Base-by-base conservation (phyloP, 2,113 vertebrate species). In the Lonchura striata region DNA sequence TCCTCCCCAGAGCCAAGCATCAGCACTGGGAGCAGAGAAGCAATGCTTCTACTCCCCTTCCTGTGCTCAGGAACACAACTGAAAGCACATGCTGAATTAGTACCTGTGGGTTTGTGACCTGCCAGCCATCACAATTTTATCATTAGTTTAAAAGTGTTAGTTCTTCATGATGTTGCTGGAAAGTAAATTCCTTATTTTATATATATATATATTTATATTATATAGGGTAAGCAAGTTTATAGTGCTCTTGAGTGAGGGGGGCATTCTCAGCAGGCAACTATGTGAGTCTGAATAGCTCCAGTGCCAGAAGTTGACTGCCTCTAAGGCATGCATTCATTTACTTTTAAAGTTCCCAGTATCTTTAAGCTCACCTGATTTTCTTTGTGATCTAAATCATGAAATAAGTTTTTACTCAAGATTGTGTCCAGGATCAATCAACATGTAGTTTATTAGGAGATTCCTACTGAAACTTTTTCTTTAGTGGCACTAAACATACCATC, bases 161-260 rank as follows among this genome's bases (percentile, higher is more conserved):
- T 37, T 72, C 35, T 80, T 76, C 46, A 25, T 82, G 66, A 12
- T 22, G 33, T 24, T 35, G 8, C 30, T 64, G 7, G 7, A 44
- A 86, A 64, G 7, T 17, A 15, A 76, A 72, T 52, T 79, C 37
- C 25, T 68, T 52, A 28, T 59, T 81, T 71, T 56, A 42, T 42
- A 42, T 42, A 41, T 42, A 41, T 41, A 42, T 15, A 42, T 41
- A 41, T 41, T 42, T 42, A 15, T 42, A 42, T 42, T 42, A 42
- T 42, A 15, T 37, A 78, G 18, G 19, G 63, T 66, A 82, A 81
- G 44, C 5, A 50, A 35, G 15, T 68, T 72, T 52, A 57, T 14
- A 66, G 42, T 0, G 0, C 13, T 87, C 27, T 42, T 46, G 25
- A 16, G 17, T 37, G 27, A 70, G 28, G 6, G 4, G 9, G 1